Conservation (phyloP, 2,797 vertebrate species). For the Tachyglossus aculeatus region DNA sequence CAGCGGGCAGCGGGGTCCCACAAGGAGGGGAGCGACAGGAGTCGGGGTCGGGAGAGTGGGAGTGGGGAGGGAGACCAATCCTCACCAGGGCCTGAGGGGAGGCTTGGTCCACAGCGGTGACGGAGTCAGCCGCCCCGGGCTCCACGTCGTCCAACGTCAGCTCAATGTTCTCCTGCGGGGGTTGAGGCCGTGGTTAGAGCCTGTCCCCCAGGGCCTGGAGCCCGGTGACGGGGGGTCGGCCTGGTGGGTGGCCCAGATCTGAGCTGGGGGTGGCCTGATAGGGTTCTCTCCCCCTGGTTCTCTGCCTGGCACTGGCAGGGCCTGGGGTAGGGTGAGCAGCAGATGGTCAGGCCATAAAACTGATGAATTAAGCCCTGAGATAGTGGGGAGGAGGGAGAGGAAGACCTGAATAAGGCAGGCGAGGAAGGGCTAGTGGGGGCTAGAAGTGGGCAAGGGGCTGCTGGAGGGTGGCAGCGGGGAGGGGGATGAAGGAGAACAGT, state of each 20-base stretch:
- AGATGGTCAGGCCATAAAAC: too few relatives aligned
- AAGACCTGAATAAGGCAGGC: too few relatives aligned
- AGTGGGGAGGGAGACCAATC: background rate
- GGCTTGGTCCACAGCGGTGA: constrained; percentile 91
- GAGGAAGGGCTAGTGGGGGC: too few relatives aligned
- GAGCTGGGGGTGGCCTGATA: too few relatives aligned
- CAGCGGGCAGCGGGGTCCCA: too few relatives aligned
- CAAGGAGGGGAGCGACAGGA: background rate
- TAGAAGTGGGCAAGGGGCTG: background rate
- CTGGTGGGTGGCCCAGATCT: background rate
- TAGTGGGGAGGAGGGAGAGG: background rate
- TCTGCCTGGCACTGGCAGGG: too few relatives aligned
- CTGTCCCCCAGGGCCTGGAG: background rate
- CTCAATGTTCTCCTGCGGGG: constrained; percentile 94
- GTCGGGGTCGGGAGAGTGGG: background rate
- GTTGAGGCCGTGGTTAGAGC: constrained; percentile 72
- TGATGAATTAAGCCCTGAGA: too few relatives aligned
- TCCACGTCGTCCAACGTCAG: constrained; percentile 93
- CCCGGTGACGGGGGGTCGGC: fast-evolving
- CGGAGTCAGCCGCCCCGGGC: constrained; percentile 81
- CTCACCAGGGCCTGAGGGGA: constrained; percentile 96
- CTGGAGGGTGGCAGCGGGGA: fast-evolving
- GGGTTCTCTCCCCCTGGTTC: too few relatives aligned
- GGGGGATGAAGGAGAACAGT: background rate
- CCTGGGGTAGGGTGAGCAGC: too few relatives aligned